A percentile compares a stretch with the other conserved stretches of the same genome.
These are phyloP conservation scores for Emys orbicularis DNA, from an alignment of 2,797 vertebrate genomes.

Conservation along the genomic window DNA sequence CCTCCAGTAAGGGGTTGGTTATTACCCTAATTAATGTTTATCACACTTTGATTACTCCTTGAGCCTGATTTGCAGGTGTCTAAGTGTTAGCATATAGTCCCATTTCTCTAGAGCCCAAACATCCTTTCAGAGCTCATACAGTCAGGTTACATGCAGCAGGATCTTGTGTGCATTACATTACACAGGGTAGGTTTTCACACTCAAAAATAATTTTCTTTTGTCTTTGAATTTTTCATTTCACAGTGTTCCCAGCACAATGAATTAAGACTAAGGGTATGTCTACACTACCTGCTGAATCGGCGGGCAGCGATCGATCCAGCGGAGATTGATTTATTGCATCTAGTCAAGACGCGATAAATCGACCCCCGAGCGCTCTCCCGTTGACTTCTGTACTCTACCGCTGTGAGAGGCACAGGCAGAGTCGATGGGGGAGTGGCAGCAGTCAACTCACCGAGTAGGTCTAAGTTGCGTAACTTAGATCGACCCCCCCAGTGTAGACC, in stretches of 20 bases:
- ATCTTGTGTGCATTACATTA: not conserved
- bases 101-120: not conserved
- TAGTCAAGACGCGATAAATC: too few species aligned
- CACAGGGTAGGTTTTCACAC: not conserved
- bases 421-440: too few species aligned
- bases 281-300: too few species aligned
- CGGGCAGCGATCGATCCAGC: too few species aligned
- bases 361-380: too few species aligned
- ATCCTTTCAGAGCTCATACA: constrained; percentile 4
- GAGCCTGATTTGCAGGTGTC: constrained; percentile 78
- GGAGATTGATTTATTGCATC: too few species aligned
- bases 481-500: too few species aligned
- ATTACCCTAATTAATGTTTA: constrained; percentile 79
- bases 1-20: constrained; percentile 70
- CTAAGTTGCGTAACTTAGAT: too few species aligned
- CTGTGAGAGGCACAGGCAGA: too few species aligned
- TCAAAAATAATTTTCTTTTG: not conserved
- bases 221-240: constrained; percentile 34
- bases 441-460: too few species aligned
- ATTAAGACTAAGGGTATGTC: not conserved
- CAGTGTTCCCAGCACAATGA: not conserved
- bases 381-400: too few species aligned
- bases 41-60: constrained; percentile 76
- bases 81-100: constrained; percentile 11
- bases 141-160: constrained; percentile 38